phyloP scores from a whole-genome alignment of 2,888 invertebrate genomes.

The Drepana falcataria region DNA sequence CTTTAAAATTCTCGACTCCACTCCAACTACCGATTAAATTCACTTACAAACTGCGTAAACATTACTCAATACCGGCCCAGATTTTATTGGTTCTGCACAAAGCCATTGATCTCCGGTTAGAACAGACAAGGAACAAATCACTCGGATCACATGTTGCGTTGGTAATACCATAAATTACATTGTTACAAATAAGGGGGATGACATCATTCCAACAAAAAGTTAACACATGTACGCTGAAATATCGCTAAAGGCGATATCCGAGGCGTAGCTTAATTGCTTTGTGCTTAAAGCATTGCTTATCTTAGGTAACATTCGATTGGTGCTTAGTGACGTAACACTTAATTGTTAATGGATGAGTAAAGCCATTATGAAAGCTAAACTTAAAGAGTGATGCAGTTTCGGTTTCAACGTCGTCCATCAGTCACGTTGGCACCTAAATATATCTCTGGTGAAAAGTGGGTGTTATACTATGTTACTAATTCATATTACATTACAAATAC shows the following conservation, averaged over 20 bases:
- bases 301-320: background rate
- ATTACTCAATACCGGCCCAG: background rate
- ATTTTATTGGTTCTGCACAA: background rate
- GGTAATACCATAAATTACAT: background rate
- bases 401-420: too few species aligned
- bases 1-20: too few species aligned
- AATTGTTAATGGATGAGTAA: background rate
- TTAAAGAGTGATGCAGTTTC: background rate
- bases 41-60: too few species aligned
- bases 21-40: too few species aligned
- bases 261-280: conserved; percentile 7
- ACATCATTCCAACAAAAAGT: conserved; percentile 28
- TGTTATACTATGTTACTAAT: too few species aligned
- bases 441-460: too few species aligned
- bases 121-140: background rate
- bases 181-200: conserved; percentile 16
- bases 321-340: background rate
- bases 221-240: conserved; percentile 17
- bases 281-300: conserved; percentile 4
- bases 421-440: too few species aligned
- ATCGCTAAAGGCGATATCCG: conserved; percentile 11
- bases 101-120: background rate
- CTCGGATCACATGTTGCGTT: background rate
- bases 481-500: too few species aligned
- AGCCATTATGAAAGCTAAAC: background rate